A percentile compares a stretch with the other conserved stretches of the same genome.
Conservation (phyloP, 2,888 invertebrate species). For the Eristalis pertinax region DNA sequence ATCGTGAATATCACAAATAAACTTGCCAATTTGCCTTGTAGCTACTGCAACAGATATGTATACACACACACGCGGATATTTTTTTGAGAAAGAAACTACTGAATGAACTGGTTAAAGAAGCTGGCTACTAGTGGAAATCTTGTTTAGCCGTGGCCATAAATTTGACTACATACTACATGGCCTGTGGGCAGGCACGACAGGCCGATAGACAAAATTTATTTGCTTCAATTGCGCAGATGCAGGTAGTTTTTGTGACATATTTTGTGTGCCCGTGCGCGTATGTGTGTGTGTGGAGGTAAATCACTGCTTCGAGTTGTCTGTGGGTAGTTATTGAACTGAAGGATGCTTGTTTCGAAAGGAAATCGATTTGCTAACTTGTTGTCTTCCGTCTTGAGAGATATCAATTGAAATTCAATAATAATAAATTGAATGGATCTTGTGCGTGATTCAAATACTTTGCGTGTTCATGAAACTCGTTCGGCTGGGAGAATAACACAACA, state of each 20-base stretch:
- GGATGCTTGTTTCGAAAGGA: not conserved
- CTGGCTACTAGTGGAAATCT: constrained; percentile 28
- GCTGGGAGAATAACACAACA: not conserved
- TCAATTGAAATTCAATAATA: not conserved
- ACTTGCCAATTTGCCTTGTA: constrained; percentile 21
- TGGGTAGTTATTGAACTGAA: not conserved
- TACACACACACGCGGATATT: not conserved
- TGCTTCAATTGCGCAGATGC: constrained; percentile 12
- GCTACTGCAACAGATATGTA: constrained; percentile 21
- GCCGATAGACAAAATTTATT: constrained; percentile 27
- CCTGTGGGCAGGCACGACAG: constrained; percentile 35
- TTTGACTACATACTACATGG: constrained; percentile 1
- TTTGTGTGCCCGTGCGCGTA: not conserved
- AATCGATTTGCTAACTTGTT: not conserved
- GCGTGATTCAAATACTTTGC: not conserved
- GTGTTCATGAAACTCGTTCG: not conserved
- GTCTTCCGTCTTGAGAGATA: not conserved
- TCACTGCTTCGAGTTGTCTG: not conserved
- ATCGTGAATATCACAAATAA: constrained; percentile 7
- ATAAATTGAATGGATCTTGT: not conserved
- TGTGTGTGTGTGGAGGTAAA: not conserved
- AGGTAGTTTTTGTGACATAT: constrained; percentile 1
- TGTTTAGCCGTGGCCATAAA: constrained; percentile 37
- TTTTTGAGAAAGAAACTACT: constrained; percentile 1
- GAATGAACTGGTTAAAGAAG: constrained; percentile 35